These are phyloP conservation scores for Psittacus erithacus DNA, from an alignment of 2,113 vertebrate species.

Conservation along the genomic window DNA sequence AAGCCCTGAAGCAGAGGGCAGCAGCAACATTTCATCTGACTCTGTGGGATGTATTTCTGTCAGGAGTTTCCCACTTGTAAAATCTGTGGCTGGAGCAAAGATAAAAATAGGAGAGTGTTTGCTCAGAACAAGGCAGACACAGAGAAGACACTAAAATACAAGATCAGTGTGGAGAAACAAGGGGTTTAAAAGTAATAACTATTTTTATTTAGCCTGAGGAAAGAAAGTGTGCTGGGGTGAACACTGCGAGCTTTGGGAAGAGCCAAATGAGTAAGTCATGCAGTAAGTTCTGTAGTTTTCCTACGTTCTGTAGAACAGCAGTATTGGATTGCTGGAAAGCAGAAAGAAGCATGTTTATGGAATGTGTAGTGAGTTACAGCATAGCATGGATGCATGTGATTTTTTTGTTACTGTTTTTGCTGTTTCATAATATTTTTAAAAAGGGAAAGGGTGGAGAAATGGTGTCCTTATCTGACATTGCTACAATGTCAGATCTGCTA, in stretches of 20 bases:
- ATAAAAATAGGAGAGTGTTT: not conserved
- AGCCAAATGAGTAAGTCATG: rapidly evolving
- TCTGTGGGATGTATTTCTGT: not conserved
- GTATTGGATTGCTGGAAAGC: not conserved
- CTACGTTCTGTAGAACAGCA: not conserved
- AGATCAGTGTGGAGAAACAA: not conserved
- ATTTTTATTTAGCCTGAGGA: not conserved
- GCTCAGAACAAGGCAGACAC: not conserved
- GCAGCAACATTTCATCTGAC: not conserved
- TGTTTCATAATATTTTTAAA: not conserved
- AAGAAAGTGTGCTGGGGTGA: not conserved
- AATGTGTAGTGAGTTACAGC: not conserved
- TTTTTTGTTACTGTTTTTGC: not conserved
- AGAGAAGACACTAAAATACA: not conserved
- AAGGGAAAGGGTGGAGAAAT: not conserved
- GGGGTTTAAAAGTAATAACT: not conserved
- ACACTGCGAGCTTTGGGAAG: rapidly evolving
- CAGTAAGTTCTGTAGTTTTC: not conserved
- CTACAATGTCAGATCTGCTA: not conserved
- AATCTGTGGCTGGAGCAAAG: not conserved
- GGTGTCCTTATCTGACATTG: not conserved
- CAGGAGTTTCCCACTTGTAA: not conserved
- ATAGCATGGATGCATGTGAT: not conserved
- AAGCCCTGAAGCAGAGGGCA: not conserved
- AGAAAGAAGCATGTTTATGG: not conserved